Conservation (phyloP, 1,140 invertebrate genomes). For the Luehdorfia chinensis region DNA sequence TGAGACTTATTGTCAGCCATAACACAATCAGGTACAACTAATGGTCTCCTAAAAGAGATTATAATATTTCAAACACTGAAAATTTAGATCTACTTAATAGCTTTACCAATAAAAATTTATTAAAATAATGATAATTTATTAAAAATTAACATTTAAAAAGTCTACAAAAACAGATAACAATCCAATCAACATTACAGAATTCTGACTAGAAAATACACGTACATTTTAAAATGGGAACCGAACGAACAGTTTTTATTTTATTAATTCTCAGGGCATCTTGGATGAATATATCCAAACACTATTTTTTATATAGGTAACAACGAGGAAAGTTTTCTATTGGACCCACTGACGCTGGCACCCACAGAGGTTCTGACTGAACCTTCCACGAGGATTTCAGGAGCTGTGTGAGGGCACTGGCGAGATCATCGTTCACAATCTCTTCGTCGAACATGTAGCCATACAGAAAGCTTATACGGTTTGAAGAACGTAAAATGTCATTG, state of each 20-base stretch:
- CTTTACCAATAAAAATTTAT: not conserved
- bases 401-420: constrained; percentile 91
- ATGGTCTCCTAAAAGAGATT: not conserved
- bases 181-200: too few species aligned
- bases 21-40: constrained; percentile 1
- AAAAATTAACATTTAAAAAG: too few species aligned
- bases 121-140: not conserved
- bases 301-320: not conserved
- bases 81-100: constrained; percentile 4
- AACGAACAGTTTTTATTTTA: too few species aligned
- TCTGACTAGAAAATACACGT: too few species aligned
- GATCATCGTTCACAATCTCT: constrained; percentile 93
- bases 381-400: constrained; percentile 88
- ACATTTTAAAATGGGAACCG: too few species aligned
- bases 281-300: constrained; percentile 8
- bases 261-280: not conserved
- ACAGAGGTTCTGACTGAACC: constrained; percentile 95
- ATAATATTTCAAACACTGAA: not conserved
- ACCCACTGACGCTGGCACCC: constrained; percentile 98
- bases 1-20: constrained; percentile 4
- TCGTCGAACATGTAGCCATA: constrained; percentile 98
- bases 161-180: too few species aligned
- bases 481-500: constrained; percentile 90
- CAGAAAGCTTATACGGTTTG: constrained; percentile 93
- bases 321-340: constrained; percentile 84